Evolutionary conservation across 2,888 invertebrate species (phyloP).

Genomic region (Drosophila acutilabella): DNA sequence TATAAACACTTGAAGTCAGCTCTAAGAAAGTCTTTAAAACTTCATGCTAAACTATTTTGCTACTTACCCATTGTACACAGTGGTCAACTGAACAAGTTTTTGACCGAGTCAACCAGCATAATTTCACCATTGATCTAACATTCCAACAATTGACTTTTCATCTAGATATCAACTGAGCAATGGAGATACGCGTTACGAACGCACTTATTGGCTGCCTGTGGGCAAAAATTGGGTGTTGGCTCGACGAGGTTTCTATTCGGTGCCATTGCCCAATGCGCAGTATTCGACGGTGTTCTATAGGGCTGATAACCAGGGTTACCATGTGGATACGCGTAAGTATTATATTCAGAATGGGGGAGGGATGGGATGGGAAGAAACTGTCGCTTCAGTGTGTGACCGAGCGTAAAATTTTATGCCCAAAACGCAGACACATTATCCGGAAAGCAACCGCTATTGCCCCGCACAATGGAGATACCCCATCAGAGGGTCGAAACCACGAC

Average conservation of each 20-base stretch:
- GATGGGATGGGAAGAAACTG: not conserved
- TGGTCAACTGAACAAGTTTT: too few species aligned
- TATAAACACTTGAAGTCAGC: too few species aligned
- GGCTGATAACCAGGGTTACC: slow-evolving; percentile 81
- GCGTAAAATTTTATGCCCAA: slow-evolving; percentile 66
- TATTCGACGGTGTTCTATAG: slow-evolving; percentile 80
- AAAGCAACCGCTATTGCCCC: slow-evolving; percentile 71
- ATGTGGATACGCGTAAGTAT: slow-evolving; percentile 69
- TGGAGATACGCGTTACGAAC: slow-evolving; percentile 81
- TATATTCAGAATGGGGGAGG: too few species aligned
- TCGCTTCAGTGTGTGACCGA: slow-evolving; percentile 26
- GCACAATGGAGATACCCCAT: slow-evolving; percentile 65
- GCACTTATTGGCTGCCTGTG: slow-evolving; percentile 72
- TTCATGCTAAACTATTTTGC: too few species aligned
- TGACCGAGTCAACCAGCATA: not conserved
- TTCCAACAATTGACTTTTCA: not conserved
- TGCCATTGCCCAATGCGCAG: slow-evolving; percentile 71
- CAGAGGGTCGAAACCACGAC: slow-evolving; percentile 20
- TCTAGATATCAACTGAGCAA: slow-evolving; percentile 77
- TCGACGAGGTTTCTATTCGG: slow-evolving; percentile 80
- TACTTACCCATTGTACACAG: too few species aligned
- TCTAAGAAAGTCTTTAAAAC: too few species aligned
- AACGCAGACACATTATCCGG: slow-evolving; percentile 70
- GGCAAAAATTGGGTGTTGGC: slow-evolving; percentile 70
- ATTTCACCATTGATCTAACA: not conserved